These are phyloP conservation scores for Serrognathus titanus DNA, from an alignment of 2,888 invertebrate species.

Conservation along the genomic window DNA sequence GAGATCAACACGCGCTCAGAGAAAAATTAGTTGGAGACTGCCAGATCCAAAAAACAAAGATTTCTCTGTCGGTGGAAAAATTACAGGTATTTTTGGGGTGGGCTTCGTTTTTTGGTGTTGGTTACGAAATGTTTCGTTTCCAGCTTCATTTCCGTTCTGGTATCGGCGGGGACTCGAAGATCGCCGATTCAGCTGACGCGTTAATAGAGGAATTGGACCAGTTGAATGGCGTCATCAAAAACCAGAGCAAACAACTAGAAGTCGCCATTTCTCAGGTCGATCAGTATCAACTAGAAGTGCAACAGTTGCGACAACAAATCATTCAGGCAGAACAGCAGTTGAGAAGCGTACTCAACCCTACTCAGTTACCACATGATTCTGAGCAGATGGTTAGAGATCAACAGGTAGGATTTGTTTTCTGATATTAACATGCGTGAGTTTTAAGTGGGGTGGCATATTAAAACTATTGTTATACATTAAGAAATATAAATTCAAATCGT, in stretches of 20 bases:
- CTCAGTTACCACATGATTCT: slow-evolving; percentile 77
- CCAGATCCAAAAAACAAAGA: slow-evolving; percentile 85
- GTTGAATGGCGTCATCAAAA: slow-evolving; percentile 58
- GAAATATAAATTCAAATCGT: neutral
- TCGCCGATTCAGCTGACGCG: slow-evolving; percentile 68
- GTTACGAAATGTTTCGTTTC: neutral
- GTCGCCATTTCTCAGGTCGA: slow-evolving; percentile 81
- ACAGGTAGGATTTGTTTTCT: slow-evolving; percentile 67
- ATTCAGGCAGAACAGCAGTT: slow-evolving; percentile 85
- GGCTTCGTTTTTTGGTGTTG: neutral
- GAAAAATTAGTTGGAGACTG: slow-evolving; percentile 86
- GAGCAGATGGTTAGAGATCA: slow-evolving; percentile 79
- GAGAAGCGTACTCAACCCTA: slow-evolving; percentile 77
- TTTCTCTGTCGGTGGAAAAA: slow-evolving; percentile 85
- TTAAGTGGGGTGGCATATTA: slow-evolving; percentile 21
- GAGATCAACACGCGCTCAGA: slow-evolving; percentile 80
- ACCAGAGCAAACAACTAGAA: slow-evolving; percentile 66
- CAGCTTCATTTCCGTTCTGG: slow-evolving; percentile 84
- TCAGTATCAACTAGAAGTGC: slow-evolving; percentile 83
- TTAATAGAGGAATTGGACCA: slow-evolving; percentile 67
- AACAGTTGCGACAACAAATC: slow-evolving; percentile 76
- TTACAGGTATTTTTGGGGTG: slow-evolving; percentile 65
- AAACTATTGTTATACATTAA: neutral
- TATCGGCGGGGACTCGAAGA: slow-evolving; percentile 74
- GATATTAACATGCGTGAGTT: slow-evolving; percentile 12